phyloP scores from a whole-genome alignment of 35 echinoderm and acorn worm species.

The Apostichopus californicus region DNA sequence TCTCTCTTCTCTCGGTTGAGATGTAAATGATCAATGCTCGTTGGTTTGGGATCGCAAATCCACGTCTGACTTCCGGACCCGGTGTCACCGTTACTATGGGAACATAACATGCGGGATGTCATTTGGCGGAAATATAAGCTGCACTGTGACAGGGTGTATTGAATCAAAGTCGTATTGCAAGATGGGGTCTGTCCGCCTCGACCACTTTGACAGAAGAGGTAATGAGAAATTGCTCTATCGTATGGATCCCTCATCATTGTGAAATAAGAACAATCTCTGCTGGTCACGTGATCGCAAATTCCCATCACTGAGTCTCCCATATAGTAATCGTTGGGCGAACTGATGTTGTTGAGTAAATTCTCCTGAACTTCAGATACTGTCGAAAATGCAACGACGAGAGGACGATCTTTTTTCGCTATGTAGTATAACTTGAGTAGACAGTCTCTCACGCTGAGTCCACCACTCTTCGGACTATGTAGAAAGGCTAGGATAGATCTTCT shows the following conservation, averaged over 20 bases:
- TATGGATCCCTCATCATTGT: slow-evolving; percentile 38
- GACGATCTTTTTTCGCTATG: neutral
- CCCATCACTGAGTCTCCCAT: neutral
- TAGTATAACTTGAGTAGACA: neutral
- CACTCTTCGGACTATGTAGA: neutral
- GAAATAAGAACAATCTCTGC: neutral
- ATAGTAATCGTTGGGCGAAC: neutral
- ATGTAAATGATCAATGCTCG: neutral
- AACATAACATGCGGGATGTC: slow-evolving; percentile 4
- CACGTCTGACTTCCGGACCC: neutral
- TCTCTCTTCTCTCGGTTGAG: neutral
- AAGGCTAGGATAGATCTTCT: neutral
- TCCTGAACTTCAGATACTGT: neutral
- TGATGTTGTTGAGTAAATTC: neutral
- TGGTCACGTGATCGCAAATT: neutral
- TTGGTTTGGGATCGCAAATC: neutral
- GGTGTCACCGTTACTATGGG: neutral
- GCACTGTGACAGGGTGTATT: slow-evolving; percentile 2
- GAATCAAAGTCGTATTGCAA: slow-evolving; percentile 29
- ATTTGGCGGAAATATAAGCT: slow-evolving; percentile 50
- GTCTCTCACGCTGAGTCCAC: neutral
- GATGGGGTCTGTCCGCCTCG: neutral
- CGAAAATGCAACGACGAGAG: neutral
- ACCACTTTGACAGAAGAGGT: slow-evolving; percentile 23
- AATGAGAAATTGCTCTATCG: slow-evolving; percentile 37